phyloP scores from a whole-genome alignment of 2,888 invertebrate species.

The Plagodis pulveraria region DNA sequence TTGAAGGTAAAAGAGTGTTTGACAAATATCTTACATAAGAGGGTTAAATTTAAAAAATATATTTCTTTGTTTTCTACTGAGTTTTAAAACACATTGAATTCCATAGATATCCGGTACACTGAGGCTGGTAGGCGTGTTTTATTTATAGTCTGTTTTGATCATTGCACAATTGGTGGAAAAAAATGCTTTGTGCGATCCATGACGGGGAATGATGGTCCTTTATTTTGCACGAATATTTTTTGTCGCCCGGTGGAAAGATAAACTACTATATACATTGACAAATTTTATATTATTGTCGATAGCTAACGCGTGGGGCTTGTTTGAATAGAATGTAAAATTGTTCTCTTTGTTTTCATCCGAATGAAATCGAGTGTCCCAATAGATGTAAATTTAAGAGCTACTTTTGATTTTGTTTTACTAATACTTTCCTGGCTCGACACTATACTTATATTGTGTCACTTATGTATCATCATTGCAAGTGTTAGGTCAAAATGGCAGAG shows the following conservation, averaged over 20 bases:
- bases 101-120: conserved; percentile 37
- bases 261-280: conserved; percentile 29
- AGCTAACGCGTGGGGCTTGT: conserved; percentile 4
- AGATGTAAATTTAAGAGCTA: no score
- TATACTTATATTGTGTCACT: no score
- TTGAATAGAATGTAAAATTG: not conserved
- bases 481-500: no score
- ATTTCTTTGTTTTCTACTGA: conserved; percentile 22
- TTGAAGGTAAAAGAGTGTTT: no score
- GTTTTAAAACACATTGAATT: conserved; percentile 20
- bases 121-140: conserved; percentile 69
- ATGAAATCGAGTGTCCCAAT: no score
- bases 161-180: conserved; percentile 59
- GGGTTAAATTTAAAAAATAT: not conserved
- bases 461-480: no score
- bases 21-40: no score
- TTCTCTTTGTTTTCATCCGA: not conserved
- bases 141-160: conserved; percentile 76
- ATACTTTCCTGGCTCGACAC: no score
- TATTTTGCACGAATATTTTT: conserved; percentile 46
- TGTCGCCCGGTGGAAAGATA: conserved; percentile 27
- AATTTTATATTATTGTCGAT: conserved; percentile 32
- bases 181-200: conserved; percentile 49
- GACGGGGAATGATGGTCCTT: conserved; percentile 55
- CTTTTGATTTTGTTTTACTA: no score